Conservation (phyloP, 2,113 vertebrate genomes). For the Cavia porcellus region DNA sequence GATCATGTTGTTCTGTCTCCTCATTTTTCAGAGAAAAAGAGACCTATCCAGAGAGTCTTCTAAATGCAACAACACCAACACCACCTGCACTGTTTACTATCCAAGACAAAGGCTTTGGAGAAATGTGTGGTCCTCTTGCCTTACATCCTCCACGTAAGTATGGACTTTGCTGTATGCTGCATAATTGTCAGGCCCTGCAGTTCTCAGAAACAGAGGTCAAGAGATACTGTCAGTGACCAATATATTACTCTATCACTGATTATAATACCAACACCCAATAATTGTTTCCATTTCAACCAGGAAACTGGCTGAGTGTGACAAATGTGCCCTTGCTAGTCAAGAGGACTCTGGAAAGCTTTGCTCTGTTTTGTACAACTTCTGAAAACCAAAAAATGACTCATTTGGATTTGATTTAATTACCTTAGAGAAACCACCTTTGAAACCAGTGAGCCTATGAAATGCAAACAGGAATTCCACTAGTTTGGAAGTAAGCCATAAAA, state of each 20-base stretch:
- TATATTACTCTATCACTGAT: not conserved
- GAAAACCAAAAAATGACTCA: slow-evolving; percentile 68
- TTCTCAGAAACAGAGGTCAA: slow-evolving; percentile 65
- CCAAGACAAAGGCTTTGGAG: not conserved
- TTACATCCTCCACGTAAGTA: not conserved
- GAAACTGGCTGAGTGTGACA: slow-evolving; percentile 38
- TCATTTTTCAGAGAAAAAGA: slow-evolving; percentile 20
- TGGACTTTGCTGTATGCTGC: not conserved
- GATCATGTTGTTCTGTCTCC: not conserved
- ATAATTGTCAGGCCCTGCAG: not conserved
- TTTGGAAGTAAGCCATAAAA: not conserved
- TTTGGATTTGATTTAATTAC: slow-evolving; percentile 52
- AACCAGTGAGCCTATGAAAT: not conserved
- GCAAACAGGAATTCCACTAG: not conserved
- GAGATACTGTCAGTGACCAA: slow-evolving; percentile 46
- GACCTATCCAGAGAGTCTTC: not conserved
- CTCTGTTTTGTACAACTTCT: slow-evolving; percentile 57
- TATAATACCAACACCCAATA: slow-evolving; percentile 42
- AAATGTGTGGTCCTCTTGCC: not conserved
- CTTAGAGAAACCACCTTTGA: slow-evolving; percentile 72
- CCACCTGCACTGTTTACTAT: not conserved
- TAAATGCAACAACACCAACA: not conserved
- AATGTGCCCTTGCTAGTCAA: slow-evolving; percentile 33
- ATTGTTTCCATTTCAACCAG: slow-evolving; percentile 54
- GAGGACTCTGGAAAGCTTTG: slow-evolving; percentile 62